phyloP scores from a whole-genome alignment of 2,113 vertebrate genomes.

The Cyprinodon tularosa region DNA sequence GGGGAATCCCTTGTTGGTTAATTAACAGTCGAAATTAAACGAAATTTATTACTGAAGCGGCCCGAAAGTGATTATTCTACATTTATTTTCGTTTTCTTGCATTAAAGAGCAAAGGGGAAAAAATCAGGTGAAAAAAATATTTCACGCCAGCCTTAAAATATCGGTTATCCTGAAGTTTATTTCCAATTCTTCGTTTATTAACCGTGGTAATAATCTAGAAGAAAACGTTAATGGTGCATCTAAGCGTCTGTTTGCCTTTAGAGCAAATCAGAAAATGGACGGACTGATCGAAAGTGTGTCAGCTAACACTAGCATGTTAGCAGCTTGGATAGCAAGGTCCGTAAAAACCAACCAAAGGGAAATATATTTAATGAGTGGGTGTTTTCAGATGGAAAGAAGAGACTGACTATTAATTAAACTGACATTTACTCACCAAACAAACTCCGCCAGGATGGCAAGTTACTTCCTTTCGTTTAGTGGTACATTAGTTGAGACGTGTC shows the following conservation, averaged over 20 bases:
- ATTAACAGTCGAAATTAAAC: background rate
- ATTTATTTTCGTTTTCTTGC: background rate
- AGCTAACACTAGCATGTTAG: slow-evolving; percentile 42
- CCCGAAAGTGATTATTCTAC: background rate
- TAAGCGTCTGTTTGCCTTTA: background rate
- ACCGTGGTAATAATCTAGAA: background rate
- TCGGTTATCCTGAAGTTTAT: background rate
- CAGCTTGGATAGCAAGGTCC: background rate
- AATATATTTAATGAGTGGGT: background rate
- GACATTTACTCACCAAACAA: slow-evolving; percentile 69
- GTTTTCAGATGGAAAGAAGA: background rate
- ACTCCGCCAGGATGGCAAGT: slow-evolving; percentile 73
- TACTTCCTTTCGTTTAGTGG: slow-evolving; percentile 76
- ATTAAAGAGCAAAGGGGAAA: background rate
- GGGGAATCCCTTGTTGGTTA: background rate
- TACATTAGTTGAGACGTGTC: slow-evolving; percentile 59
- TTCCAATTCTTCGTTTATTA: background rate
- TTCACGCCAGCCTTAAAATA: background rate
- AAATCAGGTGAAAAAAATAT: background rate
- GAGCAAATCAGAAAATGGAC: background rate
- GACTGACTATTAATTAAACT: background rate
- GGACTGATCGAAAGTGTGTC: background rate
- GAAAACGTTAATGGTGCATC: background rate
- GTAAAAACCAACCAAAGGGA: slow-evolving; percentile 10
- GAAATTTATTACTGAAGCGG: background rate